These are phyloP conservation scores for Telenomus remus DNA, from an alignment of 1,140 invertebrate genomes.

Conservation along the genomic window DNA sequence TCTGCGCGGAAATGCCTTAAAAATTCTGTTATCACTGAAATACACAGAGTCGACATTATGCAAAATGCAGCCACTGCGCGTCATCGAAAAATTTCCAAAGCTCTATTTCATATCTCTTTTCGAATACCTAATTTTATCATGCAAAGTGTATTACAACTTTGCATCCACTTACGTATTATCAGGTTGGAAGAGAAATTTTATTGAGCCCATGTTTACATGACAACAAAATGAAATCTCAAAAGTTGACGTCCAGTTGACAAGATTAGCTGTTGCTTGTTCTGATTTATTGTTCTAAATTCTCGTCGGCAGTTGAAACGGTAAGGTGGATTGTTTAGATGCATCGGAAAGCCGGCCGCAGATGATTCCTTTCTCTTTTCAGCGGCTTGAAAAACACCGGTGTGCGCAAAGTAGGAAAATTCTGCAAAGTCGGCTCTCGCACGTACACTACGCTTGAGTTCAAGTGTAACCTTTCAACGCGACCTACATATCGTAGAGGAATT, in stretches of 20 bases:
- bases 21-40: constrained; percentile 26
- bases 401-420: constrained; percentile 22
- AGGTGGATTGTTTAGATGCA: too few species aligned
- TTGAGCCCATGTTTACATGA: constrained; percentile 30
- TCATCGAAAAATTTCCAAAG: constrained; percentile 17
- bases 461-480: constrained; percentile 41
- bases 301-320: constrained; percentile 1
- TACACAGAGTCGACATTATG: constrained; percentile 19
- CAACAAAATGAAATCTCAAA: constrained; percentile 32
- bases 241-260: background rate
- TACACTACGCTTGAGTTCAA: constrained; percentile 32
- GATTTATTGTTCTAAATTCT: background rate
- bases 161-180: constrained; percentile 18
- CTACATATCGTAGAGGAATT: constrained; percentile 37
- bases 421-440: constrained; percentile 15
- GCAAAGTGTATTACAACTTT: constrained; percentile 30
- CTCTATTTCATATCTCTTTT: constrained; percentile 31
- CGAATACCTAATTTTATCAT: constrained; percentile 41
- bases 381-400: constrained; percentile 10
- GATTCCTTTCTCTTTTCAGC: constrained; percentile 40
- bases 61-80: constrained; percentile 20
- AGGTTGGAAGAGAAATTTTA: background rate
- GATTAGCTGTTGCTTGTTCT: background rate
- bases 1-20: constrained; percentile 28
- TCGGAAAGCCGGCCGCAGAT: constrained; percentile 5